Conservation (phyloP, 2,797 vertebrate species). For the Moxostoma hubbsi region DNA sequence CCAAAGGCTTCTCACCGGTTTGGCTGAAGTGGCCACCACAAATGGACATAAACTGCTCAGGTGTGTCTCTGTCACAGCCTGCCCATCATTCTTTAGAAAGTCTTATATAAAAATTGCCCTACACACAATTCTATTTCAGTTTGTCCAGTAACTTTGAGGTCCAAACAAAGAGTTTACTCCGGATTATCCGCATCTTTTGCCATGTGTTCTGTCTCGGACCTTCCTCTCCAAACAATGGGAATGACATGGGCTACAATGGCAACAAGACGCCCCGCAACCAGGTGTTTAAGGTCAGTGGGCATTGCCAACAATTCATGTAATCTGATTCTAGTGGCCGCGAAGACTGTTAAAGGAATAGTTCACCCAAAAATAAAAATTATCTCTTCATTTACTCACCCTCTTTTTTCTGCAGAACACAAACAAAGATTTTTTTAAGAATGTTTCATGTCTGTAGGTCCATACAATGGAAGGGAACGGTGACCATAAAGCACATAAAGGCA, state of each 20-base stretch:
- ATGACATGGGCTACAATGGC: slow-evolving; percentile 98
- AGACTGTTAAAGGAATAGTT: too few species aligned
- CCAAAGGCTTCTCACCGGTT: slow-evolving; percentile 91
- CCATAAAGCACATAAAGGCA: too few species aligned
- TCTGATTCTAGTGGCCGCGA: too few species aligned
- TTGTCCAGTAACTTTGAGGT: slow-evolving; percentile 97
- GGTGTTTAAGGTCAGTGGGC: slow-evolving; percentile 93
- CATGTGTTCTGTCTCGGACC: slow-evolving; percentile 95
- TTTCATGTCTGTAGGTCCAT: too few species aligned
- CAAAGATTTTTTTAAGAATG: too few species aligned
- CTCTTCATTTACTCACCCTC: too few species aligned
- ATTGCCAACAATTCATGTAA: neutral
- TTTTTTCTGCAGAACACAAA: too few species aligned
- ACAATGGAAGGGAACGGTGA: too few species aligned
- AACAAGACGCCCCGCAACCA: slow-evolving; percentile 98
- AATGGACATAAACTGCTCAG: slow-evolving; percentile 98
- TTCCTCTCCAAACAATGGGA: slow-evolving; percentile 92
- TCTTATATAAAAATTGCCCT: neutral
- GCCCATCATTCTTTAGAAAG: neutral
- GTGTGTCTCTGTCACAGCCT: slow-evolving; percentile 66
- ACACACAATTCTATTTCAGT: slow-evolving; percentile 67
- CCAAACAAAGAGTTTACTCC: slow-evolving; percentile 97
- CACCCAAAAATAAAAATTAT: too few species aligned
- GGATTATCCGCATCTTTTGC: slow-evolving; percentile 97
- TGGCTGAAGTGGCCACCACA: slow-evolving; percentile 97